Evolutionary conservation across 2,797 vertebrate genomes (phyloP).

Genomic region (Rhynchonycteris naso): DNA sequence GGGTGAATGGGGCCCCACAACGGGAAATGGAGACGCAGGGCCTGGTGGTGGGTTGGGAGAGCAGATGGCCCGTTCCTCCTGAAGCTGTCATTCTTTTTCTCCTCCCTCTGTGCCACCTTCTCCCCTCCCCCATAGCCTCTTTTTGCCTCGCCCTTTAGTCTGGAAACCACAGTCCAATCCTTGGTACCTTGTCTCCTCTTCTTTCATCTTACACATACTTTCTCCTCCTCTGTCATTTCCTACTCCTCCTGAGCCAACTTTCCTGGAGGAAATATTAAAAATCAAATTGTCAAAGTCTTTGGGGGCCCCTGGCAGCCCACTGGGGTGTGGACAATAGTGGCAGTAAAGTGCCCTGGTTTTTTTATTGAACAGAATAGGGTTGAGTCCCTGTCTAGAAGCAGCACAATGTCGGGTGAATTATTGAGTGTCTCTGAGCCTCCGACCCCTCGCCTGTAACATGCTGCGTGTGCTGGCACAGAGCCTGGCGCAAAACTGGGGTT

Average conservation of each 20-base stretch:
- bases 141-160: neutral
- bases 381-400: neutral
- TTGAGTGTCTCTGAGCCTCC: rapidly evolving
- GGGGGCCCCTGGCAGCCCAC: neutral
- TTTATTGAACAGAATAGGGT: neutral
- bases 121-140: neutral
- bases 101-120: too few species aligned
- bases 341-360: neutral
- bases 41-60: neutral
- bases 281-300: neutral
- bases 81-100: too few species aligned
- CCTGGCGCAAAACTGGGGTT: neutral
- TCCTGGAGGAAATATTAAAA: neutral
- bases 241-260: neutral
- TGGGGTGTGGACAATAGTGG: neutral
- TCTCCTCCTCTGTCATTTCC: neutral
- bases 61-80: neutral
- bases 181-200: neutral
- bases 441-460: neutral
- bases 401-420: rapidly evolving
- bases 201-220: neutral
- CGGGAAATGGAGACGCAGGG: neutral
- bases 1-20: neutral
- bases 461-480: rapidly evolving
- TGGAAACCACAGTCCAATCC: neutral